A percentile compares a stretch with the other conserved stretches of the same genome.
phyloP scores from a whole-genome alignment of 1,140 invertebrate species.

The Achatina immaculata region DNA sequence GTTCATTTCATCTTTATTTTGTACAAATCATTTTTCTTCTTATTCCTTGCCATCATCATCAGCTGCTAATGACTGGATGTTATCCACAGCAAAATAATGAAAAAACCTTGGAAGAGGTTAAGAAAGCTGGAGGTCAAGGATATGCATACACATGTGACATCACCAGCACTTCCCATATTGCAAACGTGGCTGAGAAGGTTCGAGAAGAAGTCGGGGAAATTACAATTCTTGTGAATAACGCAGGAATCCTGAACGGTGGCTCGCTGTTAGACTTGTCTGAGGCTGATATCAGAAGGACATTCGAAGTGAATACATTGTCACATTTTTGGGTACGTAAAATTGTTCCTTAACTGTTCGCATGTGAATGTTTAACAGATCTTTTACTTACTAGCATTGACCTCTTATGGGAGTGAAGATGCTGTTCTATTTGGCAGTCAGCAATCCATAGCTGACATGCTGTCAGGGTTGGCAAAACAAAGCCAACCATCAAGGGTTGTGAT shows the following conservation, averaged over 20 bases:
- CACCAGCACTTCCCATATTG: constrained; percentile 56
- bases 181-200: constrained; percentile 48
- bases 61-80: no score
- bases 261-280: constrained; percentile 87
- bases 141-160: constrained; percentile 64
- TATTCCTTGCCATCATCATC: no score
- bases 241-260: constrained; percentile 88
- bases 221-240: constrained; percentile 92
- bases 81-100: constrained; percentile 78
- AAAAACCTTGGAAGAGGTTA: constrained; percentile 52
- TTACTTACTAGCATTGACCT: no score
- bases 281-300: constrained; percentile 75
- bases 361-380: no score
- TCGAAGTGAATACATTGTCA: constrained; percentile 77
- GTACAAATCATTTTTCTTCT: no score
- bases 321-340: constrained; percentile 78
- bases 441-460: no score
- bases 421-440: no score
- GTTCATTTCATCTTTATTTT: no score
- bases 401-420: no score
- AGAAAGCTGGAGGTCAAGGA: constrained; percentile 48
- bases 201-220: constrained; percentile 87
- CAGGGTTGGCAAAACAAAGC: no score
- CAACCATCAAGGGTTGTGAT: no score
- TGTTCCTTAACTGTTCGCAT: neutral